Evolutionary conservation across 2,797 vertebrate species (phyloP).

Genomic region (Vipera ursinii): DNA sequence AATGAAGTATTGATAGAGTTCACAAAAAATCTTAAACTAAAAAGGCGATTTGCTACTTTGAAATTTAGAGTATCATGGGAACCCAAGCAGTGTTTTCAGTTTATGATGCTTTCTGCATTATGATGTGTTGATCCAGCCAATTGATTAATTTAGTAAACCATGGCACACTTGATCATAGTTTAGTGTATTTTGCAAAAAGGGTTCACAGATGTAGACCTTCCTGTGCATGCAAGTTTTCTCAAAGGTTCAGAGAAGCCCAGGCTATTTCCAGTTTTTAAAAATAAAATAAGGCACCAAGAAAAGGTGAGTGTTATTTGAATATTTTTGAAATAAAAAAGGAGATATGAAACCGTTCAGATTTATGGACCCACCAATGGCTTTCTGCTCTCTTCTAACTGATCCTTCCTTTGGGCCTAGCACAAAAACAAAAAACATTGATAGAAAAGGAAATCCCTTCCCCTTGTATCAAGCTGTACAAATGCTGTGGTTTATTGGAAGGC

Average conservation of each 20-base stretch:
- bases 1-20: not conserved
- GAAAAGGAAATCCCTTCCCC: not conserved
- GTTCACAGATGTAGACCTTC: not conserved
- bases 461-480: not conserved
- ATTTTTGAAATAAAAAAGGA: not conserved
- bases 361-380: not conserved
- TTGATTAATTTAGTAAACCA: not conserved
- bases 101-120: not conserved
- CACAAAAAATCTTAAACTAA: not conserved
- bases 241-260: not conserved
- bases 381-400: not conserved
- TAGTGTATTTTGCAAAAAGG: not conserved
- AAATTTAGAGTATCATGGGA: not conserved
- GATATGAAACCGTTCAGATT: not conserved
- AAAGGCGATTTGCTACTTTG: not conserved
- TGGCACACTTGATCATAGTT: not conserved
- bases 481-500: not conserved
- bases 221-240: not conserved
- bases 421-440: not conserved
- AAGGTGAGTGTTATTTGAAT: not conserved
- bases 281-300: not conserved
- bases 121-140: not conserved
- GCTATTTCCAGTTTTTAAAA: not conserved
- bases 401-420: not conserved
- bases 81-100: not conserved